phyloP scores from a whole-genome alignment of 2,888 invertebrate species.

The Scaptomyza caliginosa region DNA sequence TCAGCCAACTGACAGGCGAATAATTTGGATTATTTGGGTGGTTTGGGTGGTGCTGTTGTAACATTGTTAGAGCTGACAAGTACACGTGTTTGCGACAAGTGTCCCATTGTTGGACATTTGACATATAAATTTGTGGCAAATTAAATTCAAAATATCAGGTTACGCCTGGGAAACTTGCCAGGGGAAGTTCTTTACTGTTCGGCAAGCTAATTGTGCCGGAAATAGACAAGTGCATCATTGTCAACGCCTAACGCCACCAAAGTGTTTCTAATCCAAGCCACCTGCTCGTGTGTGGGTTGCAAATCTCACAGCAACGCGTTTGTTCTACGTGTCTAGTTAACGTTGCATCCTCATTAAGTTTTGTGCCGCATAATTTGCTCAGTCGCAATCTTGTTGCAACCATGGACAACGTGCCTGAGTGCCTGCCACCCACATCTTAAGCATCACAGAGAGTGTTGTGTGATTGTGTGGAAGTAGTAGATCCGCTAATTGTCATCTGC shows the following conservation, averaged over 20 bases:
- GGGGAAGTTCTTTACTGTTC: neutral
- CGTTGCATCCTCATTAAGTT: slow-evolving; percentile 80
- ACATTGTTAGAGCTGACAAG: slow-evolving; percentile 79
- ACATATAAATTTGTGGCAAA: slow-evolving; percentile 67
- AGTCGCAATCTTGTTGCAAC: slow-evolving; percentile 26
- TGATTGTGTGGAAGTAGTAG: slow-evolving; percentile 60
- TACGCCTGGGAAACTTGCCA: slow-evolving; percentile 61
- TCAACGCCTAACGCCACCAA: slow-evolving; percentile 71
- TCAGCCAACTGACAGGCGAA: slow-evolving; percentile 50
- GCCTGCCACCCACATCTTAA: slow-evolving; percentile 68
- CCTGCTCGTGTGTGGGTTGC: slow-evolving; percentile 43
- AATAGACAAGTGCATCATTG: slow-evolving; percentile 65
- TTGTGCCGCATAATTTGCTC: slow-evolving; percentile 69
- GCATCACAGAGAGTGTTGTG: slow-evolving; percentile 1
- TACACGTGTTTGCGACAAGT: slow-evolving; percentile 80
- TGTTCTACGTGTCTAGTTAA: slow-evolving; percentile 74
- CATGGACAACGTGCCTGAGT: slow-evolving; percentile 73
- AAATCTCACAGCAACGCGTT: slow-evolving; percentile 4
- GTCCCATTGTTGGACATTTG: slow-evolving; percentile 70
- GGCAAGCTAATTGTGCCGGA: slow-evolving; percentile 77
- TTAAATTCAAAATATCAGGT: slow-evolving; percentile 83
- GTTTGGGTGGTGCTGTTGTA: slow-evolving; percentile 37
- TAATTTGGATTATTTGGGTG: slow-evolving; percentile 14
- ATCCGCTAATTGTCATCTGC: slow-evolving; percentile 73
- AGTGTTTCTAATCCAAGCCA: slow-evolving; percentile 74